These are phyloP conservation scores for Montipora capricornis DNA, from an alignment of 64 coral and sea anemone genomes.

Conservation along the genomic window DNA sequence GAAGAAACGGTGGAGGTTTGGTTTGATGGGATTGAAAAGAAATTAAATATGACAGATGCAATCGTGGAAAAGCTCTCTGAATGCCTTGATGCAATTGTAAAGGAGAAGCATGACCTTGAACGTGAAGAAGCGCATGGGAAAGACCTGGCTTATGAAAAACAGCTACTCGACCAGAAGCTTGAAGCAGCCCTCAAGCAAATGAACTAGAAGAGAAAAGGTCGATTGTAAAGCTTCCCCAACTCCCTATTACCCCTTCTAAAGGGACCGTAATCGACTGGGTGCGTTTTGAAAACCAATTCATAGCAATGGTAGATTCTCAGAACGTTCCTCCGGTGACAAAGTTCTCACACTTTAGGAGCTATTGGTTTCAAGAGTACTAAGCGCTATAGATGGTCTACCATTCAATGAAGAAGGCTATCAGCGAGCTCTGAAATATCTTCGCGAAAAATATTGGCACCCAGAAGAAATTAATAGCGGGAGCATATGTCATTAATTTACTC, in stretches of 20 bases:
- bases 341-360: slow-evolving; percentile 15
- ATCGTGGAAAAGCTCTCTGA: too few species aligned
- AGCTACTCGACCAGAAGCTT: slow-evolving; percentile 1
- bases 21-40: background rate
- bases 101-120: background rate
- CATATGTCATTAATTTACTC: too few species aligned
- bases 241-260: background rate
- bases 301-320: slow-evolving; percentile 36
- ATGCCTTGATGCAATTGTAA: background rate
- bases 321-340: background rate
- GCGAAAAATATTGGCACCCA: background rate
- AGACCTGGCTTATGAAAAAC: background rate
- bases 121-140: background rate
- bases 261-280: slow-evolving; percentile 10
- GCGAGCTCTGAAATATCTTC: slow-evolving; percentile 1
- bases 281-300: slow-evolving; percentile 24
- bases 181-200: slow-evolving; percentile 5
- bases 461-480: too few species aligned
- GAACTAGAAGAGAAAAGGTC: background rate
- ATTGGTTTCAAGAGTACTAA: background rate
- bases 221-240: slow-evolving; percentile 4
- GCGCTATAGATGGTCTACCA: background rate
- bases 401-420: slow-evolving; percentile 28
- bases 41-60: background rate
- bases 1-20: background rate